Conservation (phyloP, 1,140 invertebrate genomes). For the Oedothorax gibbosus region DNA sequence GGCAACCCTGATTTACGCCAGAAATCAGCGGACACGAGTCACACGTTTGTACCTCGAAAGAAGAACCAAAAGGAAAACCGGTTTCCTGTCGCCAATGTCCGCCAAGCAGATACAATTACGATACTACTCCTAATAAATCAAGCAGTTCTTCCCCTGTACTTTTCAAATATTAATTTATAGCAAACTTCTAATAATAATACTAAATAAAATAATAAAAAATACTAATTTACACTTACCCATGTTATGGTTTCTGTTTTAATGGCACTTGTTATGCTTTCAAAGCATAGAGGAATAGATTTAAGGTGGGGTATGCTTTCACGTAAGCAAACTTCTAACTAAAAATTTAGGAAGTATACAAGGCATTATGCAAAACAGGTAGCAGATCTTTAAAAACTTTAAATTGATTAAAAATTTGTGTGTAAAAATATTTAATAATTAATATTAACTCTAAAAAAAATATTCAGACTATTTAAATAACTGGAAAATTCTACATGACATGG, state of each 20-base stretch:
- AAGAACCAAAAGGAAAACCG: no score
- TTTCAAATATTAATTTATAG: not conserved
- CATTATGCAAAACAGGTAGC: not conserved
- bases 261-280: constrained; percentile 47
- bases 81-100: no score
- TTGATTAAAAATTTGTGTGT: not conserved
- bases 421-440: not conserved
- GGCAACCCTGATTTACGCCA: no score
- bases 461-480: no score
- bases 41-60: no score
- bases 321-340: constrained; percentile 44
- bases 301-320: constrained; percentile 32
- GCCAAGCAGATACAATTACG: no score
- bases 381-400: not conserved
- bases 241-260: constrained; percentile 43
- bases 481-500: no score
- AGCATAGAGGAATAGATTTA: constrained; percentile 28
- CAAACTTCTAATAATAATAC: not conserved
- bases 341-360: not conserved
- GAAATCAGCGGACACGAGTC: no score
- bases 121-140: no score
- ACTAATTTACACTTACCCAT: constrained; percentile 21
- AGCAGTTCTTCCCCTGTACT: no score
- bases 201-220: not conserved
- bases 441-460: no score